Conservation (phyloP, 2,113 vertebrate species). For the Ochotona curzoniae region DNA sequence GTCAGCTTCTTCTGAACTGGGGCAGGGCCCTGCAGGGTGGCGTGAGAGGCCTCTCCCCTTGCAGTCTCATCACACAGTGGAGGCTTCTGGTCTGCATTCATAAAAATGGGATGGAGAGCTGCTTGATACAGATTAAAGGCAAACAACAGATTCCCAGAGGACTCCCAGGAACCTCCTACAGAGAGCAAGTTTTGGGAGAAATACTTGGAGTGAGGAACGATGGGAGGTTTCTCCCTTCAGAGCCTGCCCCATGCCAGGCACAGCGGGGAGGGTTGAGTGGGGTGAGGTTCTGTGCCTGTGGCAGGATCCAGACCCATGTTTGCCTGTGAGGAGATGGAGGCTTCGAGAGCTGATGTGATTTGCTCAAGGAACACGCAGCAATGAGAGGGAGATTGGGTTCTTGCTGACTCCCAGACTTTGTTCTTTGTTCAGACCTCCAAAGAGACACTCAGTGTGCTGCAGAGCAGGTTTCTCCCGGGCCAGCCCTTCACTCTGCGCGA, state of each 20-base stretch:
- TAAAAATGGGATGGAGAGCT: background rate
- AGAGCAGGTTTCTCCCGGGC: background rate
- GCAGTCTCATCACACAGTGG: background rate
- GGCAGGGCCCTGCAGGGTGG: background rate
- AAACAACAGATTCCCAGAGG: background rate
- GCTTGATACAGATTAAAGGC: slow-evolving; percentile 6
- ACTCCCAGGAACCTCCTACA: background rate
- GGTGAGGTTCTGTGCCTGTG: too few relatives aligned
- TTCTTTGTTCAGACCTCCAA: background rate
- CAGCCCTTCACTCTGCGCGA: background rate
- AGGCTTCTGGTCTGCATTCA: slow-evolving; percentile 21
- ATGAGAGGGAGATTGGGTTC: background rate
- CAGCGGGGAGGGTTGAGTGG: too few relatives aligned
- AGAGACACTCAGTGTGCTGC: background rate
- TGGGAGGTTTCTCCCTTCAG: background rate
- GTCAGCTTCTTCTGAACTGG: background rate
- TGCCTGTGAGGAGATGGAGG: background rate
- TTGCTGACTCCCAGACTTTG: background rate
- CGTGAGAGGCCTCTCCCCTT: background rate
- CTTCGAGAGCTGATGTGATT: background rate
- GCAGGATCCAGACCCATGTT: background rate
- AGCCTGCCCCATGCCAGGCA: background rate
- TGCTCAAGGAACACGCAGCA: background rate
- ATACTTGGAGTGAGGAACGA: background rate
- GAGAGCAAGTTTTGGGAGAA: slow-evolving; percentile 12